Conservation (phyloP, 2,113 vertebrate genomes). For the Charina bottae region DNA sequence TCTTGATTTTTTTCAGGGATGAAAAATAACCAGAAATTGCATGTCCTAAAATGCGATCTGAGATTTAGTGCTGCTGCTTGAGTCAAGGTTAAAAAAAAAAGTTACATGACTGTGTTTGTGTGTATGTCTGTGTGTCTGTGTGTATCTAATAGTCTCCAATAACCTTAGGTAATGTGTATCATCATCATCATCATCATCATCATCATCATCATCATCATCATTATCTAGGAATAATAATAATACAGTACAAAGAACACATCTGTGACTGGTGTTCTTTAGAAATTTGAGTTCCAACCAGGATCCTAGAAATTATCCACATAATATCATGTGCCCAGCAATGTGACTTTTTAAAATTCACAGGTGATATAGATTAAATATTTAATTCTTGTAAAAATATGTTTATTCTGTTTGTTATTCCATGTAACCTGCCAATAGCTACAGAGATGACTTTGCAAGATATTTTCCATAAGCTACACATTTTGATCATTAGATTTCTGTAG, state of each 20-base stretch:
- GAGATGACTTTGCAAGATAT: not conserved
- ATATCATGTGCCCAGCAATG: not conserved
- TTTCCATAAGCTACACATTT: not conserved
- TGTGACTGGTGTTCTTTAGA: not conserved
- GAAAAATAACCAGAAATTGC: not conserved
- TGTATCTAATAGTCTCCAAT: not conserved
- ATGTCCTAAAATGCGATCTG: not conserved
- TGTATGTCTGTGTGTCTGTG: not conserved
- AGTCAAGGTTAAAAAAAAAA: not conserved
- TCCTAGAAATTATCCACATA: not conserved
- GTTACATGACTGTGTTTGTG: not conserved
- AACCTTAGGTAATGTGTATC: not conserved
- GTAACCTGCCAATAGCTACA: no score
- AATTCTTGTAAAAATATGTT: not conserved
- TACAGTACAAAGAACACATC: not conserved
- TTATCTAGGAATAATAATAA: no score
- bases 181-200: not conserved
- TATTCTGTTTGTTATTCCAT: not conserved
- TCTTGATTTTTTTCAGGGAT: rapidly evolving
- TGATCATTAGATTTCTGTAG: not conserved
- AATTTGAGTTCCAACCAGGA: not conserved
- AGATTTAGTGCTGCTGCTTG: not conserved
- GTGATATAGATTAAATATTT: not conserved
- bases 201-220: not conserved
- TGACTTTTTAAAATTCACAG: not conserved